Evolutionary conservation across 2,113 vertebrate species (phyloP).

Genomic region (Poeciliopsis retropinna): DNA sequence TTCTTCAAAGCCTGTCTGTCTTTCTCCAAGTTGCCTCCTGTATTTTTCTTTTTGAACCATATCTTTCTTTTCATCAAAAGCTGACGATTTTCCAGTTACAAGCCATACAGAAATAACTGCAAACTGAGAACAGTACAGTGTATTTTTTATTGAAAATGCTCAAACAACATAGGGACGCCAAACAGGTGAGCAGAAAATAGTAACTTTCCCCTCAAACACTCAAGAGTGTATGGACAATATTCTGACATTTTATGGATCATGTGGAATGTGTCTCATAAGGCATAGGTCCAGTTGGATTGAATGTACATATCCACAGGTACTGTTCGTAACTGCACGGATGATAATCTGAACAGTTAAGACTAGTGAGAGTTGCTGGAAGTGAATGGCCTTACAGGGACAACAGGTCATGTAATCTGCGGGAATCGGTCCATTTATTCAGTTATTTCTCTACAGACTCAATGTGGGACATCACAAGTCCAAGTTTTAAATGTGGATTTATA

Average conservation of each 20-base stretch:
- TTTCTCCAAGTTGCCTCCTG: background rate
- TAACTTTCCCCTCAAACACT: background rate
- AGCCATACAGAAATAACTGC: background rate
- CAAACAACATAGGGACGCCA: slow-evolving; percentile 30
- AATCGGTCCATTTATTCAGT: no score
- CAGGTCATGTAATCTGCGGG: background rate
- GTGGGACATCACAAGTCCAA: slow-evolving; percentile 17
- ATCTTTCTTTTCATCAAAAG: background rate
- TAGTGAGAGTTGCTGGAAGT: background rate
- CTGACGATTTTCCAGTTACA: background rate
- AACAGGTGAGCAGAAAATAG: slow-evolving; percentile 38
- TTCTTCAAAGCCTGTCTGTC: background rate
- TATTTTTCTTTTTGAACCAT: no score
- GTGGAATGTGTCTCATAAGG: slow-evolving; percentile 69
- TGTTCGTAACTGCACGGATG: background rate
- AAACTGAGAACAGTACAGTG: slow-evolving; percentile 28
- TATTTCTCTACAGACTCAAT: background rate
- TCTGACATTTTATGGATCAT: background rate
- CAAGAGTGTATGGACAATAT: slow-evolving; percentile 9
- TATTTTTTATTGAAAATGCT: slow-evolving; percentile 66
- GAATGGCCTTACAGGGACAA: slow-evolving; percentile 27
- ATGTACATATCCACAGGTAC: background rate
- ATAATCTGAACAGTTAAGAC: slow-evolving; percentile 3
- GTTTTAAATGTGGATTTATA: slow-evolving; percentile 1
- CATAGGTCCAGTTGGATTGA: slow-evolving; percentile 32